Base-by-base conservation (phyloP, 2,888 invertebrate genomes). In the Parthenolecanium corni region DNA sequence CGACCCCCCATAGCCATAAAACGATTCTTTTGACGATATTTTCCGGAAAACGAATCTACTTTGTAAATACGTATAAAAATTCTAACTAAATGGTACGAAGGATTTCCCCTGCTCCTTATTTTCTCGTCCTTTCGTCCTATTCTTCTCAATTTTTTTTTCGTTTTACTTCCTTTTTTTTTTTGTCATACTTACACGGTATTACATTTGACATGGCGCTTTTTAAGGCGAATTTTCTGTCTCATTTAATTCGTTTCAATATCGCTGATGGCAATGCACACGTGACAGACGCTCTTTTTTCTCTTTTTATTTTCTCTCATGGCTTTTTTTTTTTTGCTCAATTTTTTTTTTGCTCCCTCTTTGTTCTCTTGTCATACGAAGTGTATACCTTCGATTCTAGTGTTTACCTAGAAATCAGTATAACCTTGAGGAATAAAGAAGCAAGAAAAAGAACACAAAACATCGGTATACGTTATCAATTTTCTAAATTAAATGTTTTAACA, bases 241-340 rank as follows among this genome's bases (percentile, higher is more conserved):
- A 42, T 53, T 53, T 53, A 53, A 53, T 53, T 53, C 53, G 53
- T 53, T 53, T 53, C 53, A 53, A 53, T 53, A 53, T 40, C 53
- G 53, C 40, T 53, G 53, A 53, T 53, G 53, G 53, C 53, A 53
- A 53, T 53, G 40, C 53, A 53, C 42, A 53, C 53, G 38, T 53
- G 53, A 53, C 53, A 53, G 53, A 53, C 53, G 40, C 40, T 53
- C 40, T 40, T 40, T 53, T 40, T 31, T 31, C 31, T 9, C 4
- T 31, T 31, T 31, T 31, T 31, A 6, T 31, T 31, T 9, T 31
- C 9, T 31, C 9, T 9, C 31, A 31, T 9, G n/a, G n/a, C 31
- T 31, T 31, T 9, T 9, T 31, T 31, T 31, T 31, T 31, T 31
- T 31, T n/a, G 4, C 31, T 31, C n/a, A n/a, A n/a, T 31, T 31